Conservation (phyloP, 2,888 invertebrate species). For the Chromoteleia sp. region DNA sequence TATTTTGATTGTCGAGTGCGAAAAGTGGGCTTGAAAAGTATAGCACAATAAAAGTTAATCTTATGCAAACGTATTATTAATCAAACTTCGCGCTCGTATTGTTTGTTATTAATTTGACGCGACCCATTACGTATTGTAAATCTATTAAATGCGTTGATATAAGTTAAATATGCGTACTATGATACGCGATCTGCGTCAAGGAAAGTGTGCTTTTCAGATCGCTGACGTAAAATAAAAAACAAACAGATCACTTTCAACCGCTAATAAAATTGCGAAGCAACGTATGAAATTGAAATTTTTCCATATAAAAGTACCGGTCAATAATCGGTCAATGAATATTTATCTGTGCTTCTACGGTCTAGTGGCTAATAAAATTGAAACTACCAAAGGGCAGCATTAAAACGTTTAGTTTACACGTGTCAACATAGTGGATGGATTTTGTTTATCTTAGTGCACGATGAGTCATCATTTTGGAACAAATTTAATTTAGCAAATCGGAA, state of each 20-base stretch:
- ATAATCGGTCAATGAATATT: slow-evolving; percentile 37
- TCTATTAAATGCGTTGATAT: no score
- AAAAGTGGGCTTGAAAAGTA: not conserved
- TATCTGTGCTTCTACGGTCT: slow-evolving; percentile 23
- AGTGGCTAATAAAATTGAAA: slow-evolving; percentile 26
- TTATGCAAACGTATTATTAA: not conserved
- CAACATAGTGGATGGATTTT: slow-evolving; percentile 3
- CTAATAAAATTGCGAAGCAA: not conserved
- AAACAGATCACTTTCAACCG: not conserved
- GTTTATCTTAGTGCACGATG: slow-evolving; percentile 18
- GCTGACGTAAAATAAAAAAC: not conserved
- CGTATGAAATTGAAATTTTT: slow-evolving; percentile 21
- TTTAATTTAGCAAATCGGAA: slow-evolving; percentile 29
- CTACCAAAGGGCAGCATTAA: not conserved
- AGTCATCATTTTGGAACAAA: slow-evolving; percentile 32
- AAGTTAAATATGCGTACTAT: not conserved
- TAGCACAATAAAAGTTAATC: not conserved
- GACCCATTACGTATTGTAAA: not conserved
- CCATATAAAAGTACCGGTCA: slow-evolving; percentile 2
- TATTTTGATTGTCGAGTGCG: slow-evolving; percentile 3
- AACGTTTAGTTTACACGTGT: slow-evolving; percentile 14
- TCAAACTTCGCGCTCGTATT: not conserved
- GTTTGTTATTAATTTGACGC: slow-evolving; percentile 8
- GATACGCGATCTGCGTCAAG: not conserved
- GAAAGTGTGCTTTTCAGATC: not conserved